Conservation (phyloP, 2,888 invertebrate species). For the Euspilapteryx auroguttella region DNA sequence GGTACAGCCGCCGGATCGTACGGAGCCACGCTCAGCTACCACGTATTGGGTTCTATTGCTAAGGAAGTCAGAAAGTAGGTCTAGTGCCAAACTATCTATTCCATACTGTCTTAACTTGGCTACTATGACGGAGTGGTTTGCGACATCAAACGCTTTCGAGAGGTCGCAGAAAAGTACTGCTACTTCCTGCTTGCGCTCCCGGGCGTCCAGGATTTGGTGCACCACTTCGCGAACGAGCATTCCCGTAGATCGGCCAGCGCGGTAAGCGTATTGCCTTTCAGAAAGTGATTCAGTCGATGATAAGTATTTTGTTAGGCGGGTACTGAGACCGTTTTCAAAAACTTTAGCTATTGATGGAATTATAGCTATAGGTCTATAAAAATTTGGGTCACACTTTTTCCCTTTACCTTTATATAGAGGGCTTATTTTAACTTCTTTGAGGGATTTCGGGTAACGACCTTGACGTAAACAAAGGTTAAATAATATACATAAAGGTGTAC, state of each 20-base stretch:
- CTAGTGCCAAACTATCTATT: background rate
- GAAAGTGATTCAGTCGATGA: conserved; percentile 1
- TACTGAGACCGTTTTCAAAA: conserved; percentile 4
- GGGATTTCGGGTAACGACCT: background rate
- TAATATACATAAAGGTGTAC: too few relatives aligned
- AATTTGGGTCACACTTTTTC: conserved; percentile 1
- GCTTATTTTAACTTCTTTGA: conserved; percentile 1
- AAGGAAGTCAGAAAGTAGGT: too few relatives aligned
- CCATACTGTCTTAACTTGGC: conserved; percentile 4
- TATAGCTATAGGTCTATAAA: conserved; percentile 4
- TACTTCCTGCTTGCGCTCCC: conserved; percentile 2
- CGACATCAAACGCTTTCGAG: conserved; percentile 6
- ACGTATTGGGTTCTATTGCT: too few relatives aligned
- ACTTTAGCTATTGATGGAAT: conserved; percentile 4
- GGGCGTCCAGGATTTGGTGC: conserved; percentile 1
- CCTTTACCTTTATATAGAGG: conserved; percentile 5
- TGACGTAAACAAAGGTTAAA: too few relatives aligned
- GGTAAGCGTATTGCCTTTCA: conserved; percentile 4
- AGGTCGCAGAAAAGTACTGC: conserved; percentile 5
- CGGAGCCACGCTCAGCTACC: too few relatives aligned
- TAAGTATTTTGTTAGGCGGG: too few relatives aligned
- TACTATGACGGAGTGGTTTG: conserved; percentile 2
- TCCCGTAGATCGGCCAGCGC: conserved; percentile 3
- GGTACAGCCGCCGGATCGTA: too few relatives aligned
- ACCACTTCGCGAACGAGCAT: conserved; percentile 2